Conservation (phyloP, 2,113 vertebrate genomes). For the Furnarius figulus region DNA sequence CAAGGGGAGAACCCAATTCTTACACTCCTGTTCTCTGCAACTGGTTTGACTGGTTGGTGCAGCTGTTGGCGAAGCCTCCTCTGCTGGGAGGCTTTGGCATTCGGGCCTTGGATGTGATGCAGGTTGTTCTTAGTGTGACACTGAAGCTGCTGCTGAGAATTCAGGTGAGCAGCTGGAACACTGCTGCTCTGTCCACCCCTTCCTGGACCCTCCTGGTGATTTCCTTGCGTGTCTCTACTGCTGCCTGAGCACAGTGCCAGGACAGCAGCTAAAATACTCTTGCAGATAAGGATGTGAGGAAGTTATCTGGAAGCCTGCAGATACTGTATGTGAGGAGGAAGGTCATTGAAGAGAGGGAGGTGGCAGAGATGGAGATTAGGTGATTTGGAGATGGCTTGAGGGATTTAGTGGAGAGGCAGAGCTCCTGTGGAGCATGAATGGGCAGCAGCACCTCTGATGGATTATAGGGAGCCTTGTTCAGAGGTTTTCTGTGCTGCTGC, state of each 20-base stretch:
- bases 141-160: background rate
- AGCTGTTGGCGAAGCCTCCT: background rate
- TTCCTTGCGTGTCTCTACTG: background rate
- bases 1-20: accelerated
- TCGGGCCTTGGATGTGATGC: background rate
- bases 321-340: background rate
- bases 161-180: background rate
- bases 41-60: background rate
- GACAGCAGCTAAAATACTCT: background rate
- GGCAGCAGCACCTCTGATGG: constrained; percentile 1
- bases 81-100: background rate
- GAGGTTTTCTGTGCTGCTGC: background rate
- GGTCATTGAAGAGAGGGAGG: background rate
- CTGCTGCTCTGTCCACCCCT: background rate
- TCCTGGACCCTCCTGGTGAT: background rate
- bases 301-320: constrained; percentile 32
- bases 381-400: constrained; percentile 14
- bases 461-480: background rate
- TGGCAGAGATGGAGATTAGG: constrained; percentile 15
- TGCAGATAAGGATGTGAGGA: constrained; percentile 14
- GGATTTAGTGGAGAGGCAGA: constrained; percentile 29
- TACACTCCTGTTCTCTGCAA: accelerated
- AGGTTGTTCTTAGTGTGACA: accelerated
- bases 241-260: background rate
- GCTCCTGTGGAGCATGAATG: background rate